Conservation (phyloP, 1,140 invertebrate genomes). For the Littorina saxatilis region DNA sequence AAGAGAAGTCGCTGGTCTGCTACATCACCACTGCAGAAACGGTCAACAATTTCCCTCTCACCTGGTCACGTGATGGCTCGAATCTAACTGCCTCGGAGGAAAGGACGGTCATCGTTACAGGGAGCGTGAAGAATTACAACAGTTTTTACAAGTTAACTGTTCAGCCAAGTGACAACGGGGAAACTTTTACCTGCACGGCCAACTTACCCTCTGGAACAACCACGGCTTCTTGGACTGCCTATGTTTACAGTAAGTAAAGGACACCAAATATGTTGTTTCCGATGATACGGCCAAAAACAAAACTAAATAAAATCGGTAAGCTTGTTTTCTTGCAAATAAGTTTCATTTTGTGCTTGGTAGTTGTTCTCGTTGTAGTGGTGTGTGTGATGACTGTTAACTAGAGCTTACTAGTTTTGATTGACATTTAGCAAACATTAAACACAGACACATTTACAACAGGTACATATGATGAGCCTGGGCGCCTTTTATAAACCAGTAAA, state of each 20-base stretch:
- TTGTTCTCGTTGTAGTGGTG: too few relatives aligned
- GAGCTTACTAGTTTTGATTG: too few relatives aligned
- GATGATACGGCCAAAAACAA: too few relatives aligned
- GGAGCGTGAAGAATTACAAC: not conserved
- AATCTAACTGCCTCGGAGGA: not conserved
- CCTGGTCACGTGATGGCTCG: not conserved
- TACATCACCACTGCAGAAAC: conserved; percentile 16
- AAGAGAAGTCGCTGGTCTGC: not conserved
- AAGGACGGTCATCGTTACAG: not conserved
- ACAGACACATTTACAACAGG: too few relatives aligned
- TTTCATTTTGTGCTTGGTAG: too few relatives aligned
- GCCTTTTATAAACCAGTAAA: too few relatives aligned
- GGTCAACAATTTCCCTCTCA: not conserved
- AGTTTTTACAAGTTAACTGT: not conserved
- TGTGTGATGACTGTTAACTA: too few relatives aligned
- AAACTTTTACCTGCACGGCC: not conserved
- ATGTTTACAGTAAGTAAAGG: conserved; percentile 4
- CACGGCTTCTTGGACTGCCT: not conserved
- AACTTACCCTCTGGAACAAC: not conserved
- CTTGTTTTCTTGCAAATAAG: too few relatives aligned
- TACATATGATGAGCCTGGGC: too few relatives aligned
- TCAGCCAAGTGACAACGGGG: not conserved
- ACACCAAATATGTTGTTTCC: too few relatives aligned
- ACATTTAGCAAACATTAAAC: too few relatives aligned
- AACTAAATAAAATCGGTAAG: too few relatives aligned